Evolutionary conservation across 2,797 vertebrate species (phyloP).

Genomic region (Thaleichthys pacificus): DNA sequence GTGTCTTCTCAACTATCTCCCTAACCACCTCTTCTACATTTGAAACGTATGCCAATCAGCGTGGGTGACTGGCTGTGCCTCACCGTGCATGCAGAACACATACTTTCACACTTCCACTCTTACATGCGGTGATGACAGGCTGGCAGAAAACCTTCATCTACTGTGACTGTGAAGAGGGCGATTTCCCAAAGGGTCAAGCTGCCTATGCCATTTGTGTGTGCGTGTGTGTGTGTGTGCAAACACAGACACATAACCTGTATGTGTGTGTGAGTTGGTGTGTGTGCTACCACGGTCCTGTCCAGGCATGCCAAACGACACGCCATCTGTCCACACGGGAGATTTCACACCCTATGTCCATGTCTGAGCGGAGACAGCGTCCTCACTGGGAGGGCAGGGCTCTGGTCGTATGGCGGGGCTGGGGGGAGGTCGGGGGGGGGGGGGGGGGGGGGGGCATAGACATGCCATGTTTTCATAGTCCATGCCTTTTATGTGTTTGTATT

Average conservation of each 20-base stretch:
- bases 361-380: conserved; percentile 60
- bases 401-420: conserved; percentile 28
- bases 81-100: conserved; percentile 36
- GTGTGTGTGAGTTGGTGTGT: conserved; percentile 15
- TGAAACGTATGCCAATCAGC: neutral
- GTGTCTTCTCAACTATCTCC: too few species aligned
- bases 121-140: conserved; percentile 38
- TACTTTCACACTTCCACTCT: conserved; percentile 45
- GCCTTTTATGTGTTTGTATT: too few species aligned
- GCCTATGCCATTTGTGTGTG: conserved; percentile 8
- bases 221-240: neutral
- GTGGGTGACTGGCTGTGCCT: conserved; percentile 25
- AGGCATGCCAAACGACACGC: conserved; percentile 66
- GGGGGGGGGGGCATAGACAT: conserved; percentile 1
- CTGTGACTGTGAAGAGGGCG: conserved; percentile 35
- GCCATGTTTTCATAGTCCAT: too few species aligned
- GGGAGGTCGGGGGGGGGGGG: conserved; percentile 28
- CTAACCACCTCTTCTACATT: neutral
- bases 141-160: conserved; percentile 27
- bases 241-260: neutral
- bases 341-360: conserved; percentile 62
- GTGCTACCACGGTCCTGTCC: conserved; percentile 57
- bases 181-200: neutral
- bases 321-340: conserved; percentile 73
- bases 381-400: conserved; percentile 55